Conservation (phyloP, 2,888 invertebrate species). For the Ligdia adustata region DNA sequence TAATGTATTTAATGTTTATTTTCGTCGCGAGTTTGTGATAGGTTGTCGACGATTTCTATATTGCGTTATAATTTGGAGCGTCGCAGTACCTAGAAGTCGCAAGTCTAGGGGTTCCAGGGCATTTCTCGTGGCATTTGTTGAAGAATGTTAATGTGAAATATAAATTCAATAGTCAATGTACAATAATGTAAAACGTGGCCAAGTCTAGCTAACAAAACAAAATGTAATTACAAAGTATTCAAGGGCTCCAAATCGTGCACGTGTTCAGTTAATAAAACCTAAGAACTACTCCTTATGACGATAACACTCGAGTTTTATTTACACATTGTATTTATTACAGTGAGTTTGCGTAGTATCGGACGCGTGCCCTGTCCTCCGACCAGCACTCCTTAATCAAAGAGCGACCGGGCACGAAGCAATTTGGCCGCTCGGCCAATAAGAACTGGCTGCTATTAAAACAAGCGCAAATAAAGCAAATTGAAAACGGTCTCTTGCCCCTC, state of each 20-base stretch:
- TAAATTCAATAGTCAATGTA: too few relatives aligned
- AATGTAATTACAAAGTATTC: too few relatives aligned
- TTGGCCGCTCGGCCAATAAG: conserved; percentile 79
- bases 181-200: too few relatives aligned
- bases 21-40: too few relatives aligned
- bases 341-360: conserved; percentile 62
- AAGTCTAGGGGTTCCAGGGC: too few relatives aligned
- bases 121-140: too few relatives aligned
- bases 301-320: conserved; percentile 33
- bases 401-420: conserved; percentile 81
- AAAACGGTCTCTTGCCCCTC: conserved; percentile 69
- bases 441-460: conserved; percentile 82
- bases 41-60: too few relatives aligned
- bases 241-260: neutral
- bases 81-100: too few relatives aligned
- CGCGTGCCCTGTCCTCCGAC: conserved; percentile 16
- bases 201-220: too few relatives aligned
- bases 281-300: conserved; percentile 4
- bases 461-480: conserved; percentile 83
- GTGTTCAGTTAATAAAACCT: neutral
- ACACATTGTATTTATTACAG: conserved; percentile 44
- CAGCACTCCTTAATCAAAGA: conserved; percentile 73
- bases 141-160: too few relatives aligned
- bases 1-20: too few relatives aligned
- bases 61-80: too few relatives aligned